phyloP scores from a whole-genome alignment of 2,888 invertebrate genomes.

The Cheilosia vulpina region DNA sequence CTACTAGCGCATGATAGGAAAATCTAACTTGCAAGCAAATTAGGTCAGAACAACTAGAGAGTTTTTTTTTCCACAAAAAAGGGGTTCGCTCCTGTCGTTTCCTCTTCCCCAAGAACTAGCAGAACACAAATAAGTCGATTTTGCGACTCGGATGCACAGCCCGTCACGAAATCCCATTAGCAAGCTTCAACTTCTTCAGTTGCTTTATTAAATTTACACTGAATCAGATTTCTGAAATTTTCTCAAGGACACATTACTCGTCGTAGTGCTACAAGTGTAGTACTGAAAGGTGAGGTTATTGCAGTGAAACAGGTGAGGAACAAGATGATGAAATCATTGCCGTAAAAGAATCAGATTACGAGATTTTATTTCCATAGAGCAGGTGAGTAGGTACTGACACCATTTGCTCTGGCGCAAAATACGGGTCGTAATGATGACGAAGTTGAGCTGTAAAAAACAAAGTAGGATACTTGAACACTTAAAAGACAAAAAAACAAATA shows the following conservation, averaged over 20 bases:
- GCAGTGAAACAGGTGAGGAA: constrained; percentile 11
- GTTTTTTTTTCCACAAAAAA: neutral
- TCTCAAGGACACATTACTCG: constrained; percentile 6
- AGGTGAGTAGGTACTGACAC: constrained; percentile 19
- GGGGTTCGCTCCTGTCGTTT: neutral
- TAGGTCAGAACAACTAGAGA: constrained; percentile 36
- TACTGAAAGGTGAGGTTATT: constrained; percentile 7
- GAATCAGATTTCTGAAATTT: constrained; percentile 49
- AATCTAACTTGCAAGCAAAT: constrained; percentile 39
- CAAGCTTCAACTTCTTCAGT: constrained; percentile 48
- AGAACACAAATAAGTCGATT: constrained; percentile 22
- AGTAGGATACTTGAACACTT: no score
- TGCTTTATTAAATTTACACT: constrained; percentile 58
- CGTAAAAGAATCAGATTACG: constrained; percentile 47
- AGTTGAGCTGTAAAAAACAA: neutral
- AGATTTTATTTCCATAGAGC: constrained; percentile 45
- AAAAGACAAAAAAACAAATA: neutral
- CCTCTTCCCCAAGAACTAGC: no score
- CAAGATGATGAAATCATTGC: neutral
- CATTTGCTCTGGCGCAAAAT: constrained; percentile 19
- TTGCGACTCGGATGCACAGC: constrained; percentile 24
- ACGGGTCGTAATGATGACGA: neutral
- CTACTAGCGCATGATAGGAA: constrained; percentile 8
- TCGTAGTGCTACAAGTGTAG: neutral
- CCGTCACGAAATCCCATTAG: constrained; percentile 58